Conservation (phyloP, 2,113 vertebrate genomes). For the Anguilla rostrata region DNA sequence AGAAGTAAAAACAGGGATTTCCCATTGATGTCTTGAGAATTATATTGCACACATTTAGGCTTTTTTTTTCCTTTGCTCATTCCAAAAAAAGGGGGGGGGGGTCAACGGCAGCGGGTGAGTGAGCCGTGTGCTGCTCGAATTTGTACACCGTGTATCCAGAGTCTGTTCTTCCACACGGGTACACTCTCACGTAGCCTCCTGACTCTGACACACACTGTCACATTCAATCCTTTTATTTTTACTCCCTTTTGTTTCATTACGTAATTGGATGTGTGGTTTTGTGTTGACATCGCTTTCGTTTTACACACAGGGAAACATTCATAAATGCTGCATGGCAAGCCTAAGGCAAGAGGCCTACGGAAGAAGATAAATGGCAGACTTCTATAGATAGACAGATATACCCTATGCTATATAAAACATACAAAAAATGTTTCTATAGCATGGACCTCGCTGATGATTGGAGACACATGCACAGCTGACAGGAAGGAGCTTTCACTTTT, state of each 20-base stretch:
- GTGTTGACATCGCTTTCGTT: background rate
- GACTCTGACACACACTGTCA: background rate
- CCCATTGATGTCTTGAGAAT: background rate
- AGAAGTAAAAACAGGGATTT: background rate
- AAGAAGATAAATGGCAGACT: background rate
- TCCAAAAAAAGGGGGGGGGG: background rate
- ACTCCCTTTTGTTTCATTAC: background rate
- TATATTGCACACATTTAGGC: background rate
- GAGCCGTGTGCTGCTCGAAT: background rate
- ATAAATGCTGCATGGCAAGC: background rate
- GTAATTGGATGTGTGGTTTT: background rate
- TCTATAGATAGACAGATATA: background rate
- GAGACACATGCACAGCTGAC: slow-evolving; percentile 1
- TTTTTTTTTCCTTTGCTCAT: background rate
- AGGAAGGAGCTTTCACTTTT: background rate
- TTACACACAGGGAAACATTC: background rate
- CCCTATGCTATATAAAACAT: too few relatives aligned
- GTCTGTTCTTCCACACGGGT: background rate
- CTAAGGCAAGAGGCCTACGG: background rate
- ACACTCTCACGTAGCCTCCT: background rate
- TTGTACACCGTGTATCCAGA: background rate
- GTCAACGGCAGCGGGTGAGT: background rate
- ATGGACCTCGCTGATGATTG: background rate
- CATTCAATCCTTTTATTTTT: background rate
- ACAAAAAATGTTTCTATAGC: too few relatives aligned